Base-by-base conservation (phyloP, 2,797 vertebrate genomes). In the Yasuhikotakia modesta region DNA sequence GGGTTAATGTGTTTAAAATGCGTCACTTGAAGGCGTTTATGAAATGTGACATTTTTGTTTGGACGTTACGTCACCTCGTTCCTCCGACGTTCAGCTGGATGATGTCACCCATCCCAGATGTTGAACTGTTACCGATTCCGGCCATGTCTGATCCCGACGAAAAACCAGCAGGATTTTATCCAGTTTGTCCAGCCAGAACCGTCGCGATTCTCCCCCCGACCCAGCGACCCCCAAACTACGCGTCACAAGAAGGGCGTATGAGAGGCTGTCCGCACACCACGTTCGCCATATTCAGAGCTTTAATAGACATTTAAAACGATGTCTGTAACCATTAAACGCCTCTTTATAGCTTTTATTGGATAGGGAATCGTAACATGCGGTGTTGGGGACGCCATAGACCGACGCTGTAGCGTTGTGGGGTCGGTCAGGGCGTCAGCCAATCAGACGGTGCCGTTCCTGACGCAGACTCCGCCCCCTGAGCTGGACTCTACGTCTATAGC, bases 41-140 rank as follows among this genome's bases (percentile, higher is more conserved):
- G 10, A 43, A 43, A 43, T 43, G 39, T 43, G 10, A 43, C 10
- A 10, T 10, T 43, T 11, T 43, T 43, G 39, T 2, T 43, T 11
- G 2, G 39, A 50, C 53, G 35, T 70, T 12, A 43, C 45, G 19
- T 16, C 89, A 98, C 97, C 96, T 93, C 74, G 96, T 98, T 65
- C 97, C 97, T 27, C 97, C 97, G 84, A 99, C 97, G 85, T 99
- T 98, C 17, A 99, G 87, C 91, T 98, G 97, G 86, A 98, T 95
- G 85, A 99, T 99, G 87, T 99, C 96, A 70, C 96, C 96, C 86
- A 94, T 94, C 61, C 92, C 95, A 0, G 94, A 88, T 21, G 92
- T 85, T 35, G 91, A 52, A 83, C 85, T 90, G 86, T 89, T 93
- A 73, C 93, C 93, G 79, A 93, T 93, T 79, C 94, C 92, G 69